Evolutionary conservation across 2,797 vertebrate genomes (phyloP).

Genomic region (Denticeps clupeoides): DNA sequence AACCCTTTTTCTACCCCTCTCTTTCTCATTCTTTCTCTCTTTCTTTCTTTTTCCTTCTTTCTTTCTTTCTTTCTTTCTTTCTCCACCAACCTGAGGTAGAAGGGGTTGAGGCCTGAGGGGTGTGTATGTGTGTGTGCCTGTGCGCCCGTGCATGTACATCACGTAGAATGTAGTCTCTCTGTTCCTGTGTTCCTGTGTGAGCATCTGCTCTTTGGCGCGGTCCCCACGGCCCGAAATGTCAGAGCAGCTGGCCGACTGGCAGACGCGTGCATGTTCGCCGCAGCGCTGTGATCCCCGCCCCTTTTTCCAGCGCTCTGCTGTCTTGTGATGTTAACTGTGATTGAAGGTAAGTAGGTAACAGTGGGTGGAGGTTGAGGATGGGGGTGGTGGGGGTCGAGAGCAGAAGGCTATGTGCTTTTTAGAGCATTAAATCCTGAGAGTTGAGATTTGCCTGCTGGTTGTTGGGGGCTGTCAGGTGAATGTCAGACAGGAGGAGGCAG

Average conservation of each 20-base stretch:
- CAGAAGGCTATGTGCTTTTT: constrained; percentile 63
- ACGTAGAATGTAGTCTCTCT: constrained; percentile 39
- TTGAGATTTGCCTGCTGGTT: constrained; percentile 55
- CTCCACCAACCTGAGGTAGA: constrained; percentile 15
- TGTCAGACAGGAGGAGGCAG: constrained; percentile 57
- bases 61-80: constrained; percentile 29
- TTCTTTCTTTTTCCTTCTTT: constrained; percentile 31
- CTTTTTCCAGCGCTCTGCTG: constrained; percentile 52
- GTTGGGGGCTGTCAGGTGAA: constrained; percentile 61
- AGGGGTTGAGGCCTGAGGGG: not conserved
- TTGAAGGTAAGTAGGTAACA: constrained; percentile 54
- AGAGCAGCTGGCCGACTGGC: constrained; percentile 49
- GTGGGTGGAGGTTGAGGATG: constrained; percentile 18
- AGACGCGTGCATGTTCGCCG: constrained; percentile 55
- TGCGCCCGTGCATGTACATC: constrained; percentile 39
- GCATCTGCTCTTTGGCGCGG: constrained; percentile 61
- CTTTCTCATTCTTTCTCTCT: constrained; percentile 42
- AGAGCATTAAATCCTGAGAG: constrained; percentile 72
- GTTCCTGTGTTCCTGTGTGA: constrained; percentile 57
- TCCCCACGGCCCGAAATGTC: constrained; percentile 65
- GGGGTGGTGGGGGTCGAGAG: constrained; percentile 15
- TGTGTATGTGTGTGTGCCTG: constrained; percentile 1
- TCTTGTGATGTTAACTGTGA: constrained; percentile 79
- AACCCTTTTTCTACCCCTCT: constrained; percentile 43
- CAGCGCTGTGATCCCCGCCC: constrained; percentile 43